Base-by-base conservation (phyloP, 2,113 vertebrate species). In the Stomatorhinus ivindoensis region DNA sequence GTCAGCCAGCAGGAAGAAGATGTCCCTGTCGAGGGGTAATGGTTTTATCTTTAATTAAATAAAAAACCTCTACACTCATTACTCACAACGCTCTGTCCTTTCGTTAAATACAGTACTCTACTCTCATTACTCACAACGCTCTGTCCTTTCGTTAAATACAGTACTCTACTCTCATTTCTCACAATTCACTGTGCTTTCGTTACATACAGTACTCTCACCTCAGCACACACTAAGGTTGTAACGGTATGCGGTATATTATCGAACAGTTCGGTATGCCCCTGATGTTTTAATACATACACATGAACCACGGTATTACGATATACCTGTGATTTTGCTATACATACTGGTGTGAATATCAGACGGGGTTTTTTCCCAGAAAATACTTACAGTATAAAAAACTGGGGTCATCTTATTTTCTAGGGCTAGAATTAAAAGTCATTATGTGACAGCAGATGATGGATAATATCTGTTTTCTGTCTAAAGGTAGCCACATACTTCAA, bases 1-100 rank as follows among this genome's bases (percentile, higher is more conserved):
- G 84, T 95, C 48, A 96, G 95, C 91, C 94, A 95, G 1, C 96
- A 95, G 1, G 96, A 96, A 93, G 94, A 95, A 6, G 91, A 92
- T 2, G n/a, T 92, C 17, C 89, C 93, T 3, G 46, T 87, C 0
- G 93, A 95, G 47, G 91, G 95, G 95, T 95, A 69, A 48, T 98
- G 98, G 91, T 94, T 97, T 0, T 98, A 97, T 0, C 95, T 97
- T 94, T 46, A 24, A 84, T 84, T 10, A 3, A 13, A 65, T 19
- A 55, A 69, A 61, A n/a, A 61, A 0, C 24, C 55, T 61, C 55
- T 61, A 61, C 24, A 8, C 55, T 61, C 21, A 61, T 24, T 61
- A 61, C 21, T 24, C 21, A 58, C 55, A 61, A n/a, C 3, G 55
- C 55, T 61, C 55, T 61, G 7, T n/a, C 55, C 24, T 61, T 61